Evolutionary conservation across 2,113 vertebrate species (phyloP).

Genomic region (Procavia capensis): DNA sequence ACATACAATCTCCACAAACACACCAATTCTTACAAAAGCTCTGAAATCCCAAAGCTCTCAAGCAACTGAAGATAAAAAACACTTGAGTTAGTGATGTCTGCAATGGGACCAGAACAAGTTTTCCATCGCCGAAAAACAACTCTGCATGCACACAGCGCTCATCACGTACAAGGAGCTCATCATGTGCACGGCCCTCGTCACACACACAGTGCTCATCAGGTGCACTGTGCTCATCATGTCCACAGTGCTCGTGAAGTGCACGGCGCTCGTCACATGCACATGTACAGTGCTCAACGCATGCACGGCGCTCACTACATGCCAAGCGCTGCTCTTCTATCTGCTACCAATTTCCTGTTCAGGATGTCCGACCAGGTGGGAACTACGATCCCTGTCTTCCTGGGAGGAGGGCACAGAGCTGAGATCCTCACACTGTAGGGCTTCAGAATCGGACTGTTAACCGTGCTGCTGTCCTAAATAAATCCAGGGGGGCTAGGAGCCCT

Average conservation of each 20-base stretch:
- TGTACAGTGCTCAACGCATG: accelerated
- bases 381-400: accelerated
- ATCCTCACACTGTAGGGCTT: neutral
- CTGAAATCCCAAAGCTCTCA: neutral
- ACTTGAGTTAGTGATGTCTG: neutral
- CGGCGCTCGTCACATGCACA: too few relatives aligned
- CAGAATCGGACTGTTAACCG: neutral
- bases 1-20: neutral
- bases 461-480: neutral
- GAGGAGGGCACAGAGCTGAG: neutral
- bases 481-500: neutral
- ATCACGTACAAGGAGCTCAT: too few relatives aligned
- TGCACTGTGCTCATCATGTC: too few relatives aligned
- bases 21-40: neutral
- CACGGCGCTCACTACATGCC: neutral
- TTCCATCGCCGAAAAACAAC: neutral
- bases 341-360: too few relatives aligned
- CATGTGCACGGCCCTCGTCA: too few relatives aligned
- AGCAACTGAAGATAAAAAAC: neutral
- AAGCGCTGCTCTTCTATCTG: neutral
- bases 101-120: neutral
- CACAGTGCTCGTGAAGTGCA: too few relatives aligned
- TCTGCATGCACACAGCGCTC: neutral
- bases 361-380: neutral
- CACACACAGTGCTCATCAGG: too few relatives aligned